phyloP scores from a whole-genome alignment of 2,113 vertebrate species.

The Cyrtonyx montezumae region DNA sequence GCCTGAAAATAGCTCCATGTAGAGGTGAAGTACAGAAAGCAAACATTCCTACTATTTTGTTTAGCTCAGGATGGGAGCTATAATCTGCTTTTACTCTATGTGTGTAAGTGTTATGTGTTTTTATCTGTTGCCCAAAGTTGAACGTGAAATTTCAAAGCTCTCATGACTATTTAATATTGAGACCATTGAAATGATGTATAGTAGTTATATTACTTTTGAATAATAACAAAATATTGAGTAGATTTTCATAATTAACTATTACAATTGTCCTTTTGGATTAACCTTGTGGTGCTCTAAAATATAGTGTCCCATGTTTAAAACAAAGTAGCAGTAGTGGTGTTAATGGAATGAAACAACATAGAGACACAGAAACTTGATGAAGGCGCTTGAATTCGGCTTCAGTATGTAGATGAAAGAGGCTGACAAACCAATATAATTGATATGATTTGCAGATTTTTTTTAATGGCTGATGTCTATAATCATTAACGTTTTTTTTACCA shows the following conservation, averaged over 20 bases:
- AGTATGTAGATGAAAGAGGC: neutral
- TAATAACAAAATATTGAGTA: neutral
- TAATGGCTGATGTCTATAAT: slow-evolving; percentile 2
- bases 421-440: neutral
- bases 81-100: neutral
- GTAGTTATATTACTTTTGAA: neutral
- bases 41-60: neutral
- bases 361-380: neutral
- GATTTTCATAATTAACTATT: neutral
- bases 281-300: neutral
- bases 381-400: neutral
- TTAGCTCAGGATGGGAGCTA: slow-evolving; percentile 17
- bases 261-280: neutral
- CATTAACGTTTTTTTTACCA: neutral
- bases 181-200: neutral
- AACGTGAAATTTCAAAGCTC: neutral
- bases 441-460: neutral
- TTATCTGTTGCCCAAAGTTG: neutral
- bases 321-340: neutral
- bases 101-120: neutral
- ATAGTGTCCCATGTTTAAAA: neutral
- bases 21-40: slow-evolving; percentile 1
- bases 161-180: neutral
- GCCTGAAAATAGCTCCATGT: slow-evolving; percentile 13
- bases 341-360: neutral